phyloP scores from a whole-genome alignment of 2,113 vertebrate genomes.

The Anser brachyrhynchus region DNA sequence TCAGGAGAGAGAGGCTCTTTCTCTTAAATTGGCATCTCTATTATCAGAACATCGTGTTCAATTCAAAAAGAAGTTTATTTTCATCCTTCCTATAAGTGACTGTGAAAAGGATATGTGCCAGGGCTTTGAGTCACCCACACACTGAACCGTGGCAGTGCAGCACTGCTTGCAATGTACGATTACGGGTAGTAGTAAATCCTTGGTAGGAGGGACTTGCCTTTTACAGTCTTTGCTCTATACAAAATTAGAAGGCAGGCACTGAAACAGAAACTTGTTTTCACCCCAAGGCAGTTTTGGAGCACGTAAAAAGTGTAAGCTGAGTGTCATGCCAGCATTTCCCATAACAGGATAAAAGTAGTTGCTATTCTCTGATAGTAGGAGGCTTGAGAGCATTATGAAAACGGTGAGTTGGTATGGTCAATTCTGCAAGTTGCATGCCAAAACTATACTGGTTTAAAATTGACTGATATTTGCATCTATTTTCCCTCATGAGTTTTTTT shows the following conservation, averaged over 20 bases:
- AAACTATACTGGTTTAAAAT: background rate
- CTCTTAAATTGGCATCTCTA: constrained; percentile 42
- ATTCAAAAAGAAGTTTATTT: constrained; percentile 61
- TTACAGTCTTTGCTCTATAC: background rate
- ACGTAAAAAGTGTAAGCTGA: background rate
- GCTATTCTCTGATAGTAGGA: background rate
- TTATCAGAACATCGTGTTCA: constrained; percentile 61
- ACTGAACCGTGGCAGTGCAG: background rate
- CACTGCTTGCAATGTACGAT: constrained; percentile 33
- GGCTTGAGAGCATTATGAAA: background rate
- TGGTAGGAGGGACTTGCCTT: constrained; percentile 11
- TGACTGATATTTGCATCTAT: background rate
- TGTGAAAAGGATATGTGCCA: constrained; percentile 35
- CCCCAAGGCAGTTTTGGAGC: constrained; percentile 10
- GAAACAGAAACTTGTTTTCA: constrained; percentile 15
- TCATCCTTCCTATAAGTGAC: constrained; percentile 58
- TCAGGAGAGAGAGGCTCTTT: background rate
- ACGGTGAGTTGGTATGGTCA: background rate
- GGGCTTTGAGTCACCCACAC: constrained; percentile 48
- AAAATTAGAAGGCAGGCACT: constrained; percentile 38
- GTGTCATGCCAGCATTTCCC: constrained; percentile 9
- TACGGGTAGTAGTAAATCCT: constrained; percentile 60
- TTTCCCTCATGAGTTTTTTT: background rate
- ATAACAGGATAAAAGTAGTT: background rate
- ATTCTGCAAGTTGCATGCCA: background rate